Conservation (phyloP, 2,888 invertebrate genomes). For the Netelia melanura region DNA sequence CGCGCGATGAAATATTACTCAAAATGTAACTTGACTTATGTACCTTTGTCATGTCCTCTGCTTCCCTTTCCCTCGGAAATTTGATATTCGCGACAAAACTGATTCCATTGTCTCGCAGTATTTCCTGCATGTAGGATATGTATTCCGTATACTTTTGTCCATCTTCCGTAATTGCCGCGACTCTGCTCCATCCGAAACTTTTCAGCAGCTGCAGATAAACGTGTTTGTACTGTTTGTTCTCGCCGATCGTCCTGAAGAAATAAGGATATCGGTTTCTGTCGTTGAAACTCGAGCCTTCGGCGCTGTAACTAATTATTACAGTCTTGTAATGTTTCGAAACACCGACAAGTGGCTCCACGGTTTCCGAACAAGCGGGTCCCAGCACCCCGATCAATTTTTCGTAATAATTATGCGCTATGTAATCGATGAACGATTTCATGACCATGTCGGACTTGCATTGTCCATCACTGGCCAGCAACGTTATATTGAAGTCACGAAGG, state of each 20-base stretch:
- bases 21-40: conserved; percentile 67
- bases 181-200: conserved; percentile 88
- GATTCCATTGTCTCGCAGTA: conserved; percentile 88
- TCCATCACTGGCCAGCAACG: conserved; percentile 87
- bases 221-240: conserved; percentile 89
- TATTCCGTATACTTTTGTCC: conserved; percentile 93
- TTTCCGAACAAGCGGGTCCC: conserved; percentile 93
- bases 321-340: conserved; percentile 91
- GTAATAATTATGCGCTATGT: conserved; percentile 86
- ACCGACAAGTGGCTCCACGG: conserved; percentile 92
- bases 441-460: conserved; percentile 90
- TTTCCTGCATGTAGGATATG: conserved; percentile 89
- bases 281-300: conserved; percentile 90
- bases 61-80: conserved; percentile 87
- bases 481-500: conserved; percentile 87
- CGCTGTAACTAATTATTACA: conserved; percentile 91
- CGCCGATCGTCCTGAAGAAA: conserved; percentile 93
- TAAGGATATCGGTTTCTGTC: conserved; percentile 90
- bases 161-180: conserved; percentile 92
- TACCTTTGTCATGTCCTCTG: conserved; percentile 87
- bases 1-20: too few species aligned
- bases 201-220: conserved; percentile 89
- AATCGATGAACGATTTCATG: conserved; percentile 91
- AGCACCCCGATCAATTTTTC: conserved; percentile 89
- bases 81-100: conserved; percentile 89